Evolutionary conservation across 2,113 vertebrate species (phyloP), one percentile per base, ranked within the genome.

Genomic region (Pteruthius melanotis): DNA sequence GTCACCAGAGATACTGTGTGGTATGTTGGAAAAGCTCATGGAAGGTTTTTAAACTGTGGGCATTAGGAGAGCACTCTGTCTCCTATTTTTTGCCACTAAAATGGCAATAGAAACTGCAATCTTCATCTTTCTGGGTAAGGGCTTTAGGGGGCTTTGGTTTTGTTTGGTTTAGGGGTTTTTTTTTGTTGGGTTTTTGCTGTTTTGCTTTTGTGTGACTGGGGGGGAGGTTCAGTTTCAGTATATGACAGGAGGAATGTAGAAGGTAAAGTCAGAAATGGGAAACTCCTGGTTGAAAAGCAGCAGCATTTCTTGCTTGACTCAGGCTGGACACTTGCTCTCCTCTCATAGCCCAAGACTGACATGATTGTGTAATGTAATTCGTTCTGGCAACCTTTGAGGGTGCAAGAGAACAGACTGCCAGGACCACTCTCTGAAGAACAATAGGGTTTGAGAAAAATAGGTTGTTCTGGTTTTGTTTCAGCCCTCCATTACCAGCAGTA

Each of bases 361-460:
- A 77, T 20, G 39, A 91, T 90, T 85, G 61, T 65, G 22, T 72
- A 95, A 86, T 1, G 2, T 70, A 91, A 87, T 91, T 80, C 57
- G 52, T 70, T 75, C 60, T 78, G 52, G 44, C 68, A 93, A 52
- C 37, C 42, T 74, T 24, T 28, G 52, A 81, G 56, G 71, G 86
- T 59, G 56, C 71, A 86, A 76, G 61, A 72, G 33, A 66, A 75
- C 24, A 47, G 42, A 74, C 3, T 94, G 71, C 75, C 93, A 94
- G 70, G 79, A 80, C 54, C 47, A 42, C 75, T 91, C 39, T 44
- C 35, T 31, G 54, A 88, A 93, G 63, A 96, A 90, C 87, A 95
- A 93, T 70, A 77, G 79, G 11, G 35, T 75, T 83, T 40, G 47
- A 92, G 83, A 72, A 85, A 88, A 90, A n/a, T 23, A 63, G 26